A percentile compares a stretch with the other conserved stretches of the same genome.
These are phyloP conservation scores for Anoplopoma fimbria DNA, from an alignment of 2,113 vertebrate genomes.

Conservation along the genomic window DNA sequence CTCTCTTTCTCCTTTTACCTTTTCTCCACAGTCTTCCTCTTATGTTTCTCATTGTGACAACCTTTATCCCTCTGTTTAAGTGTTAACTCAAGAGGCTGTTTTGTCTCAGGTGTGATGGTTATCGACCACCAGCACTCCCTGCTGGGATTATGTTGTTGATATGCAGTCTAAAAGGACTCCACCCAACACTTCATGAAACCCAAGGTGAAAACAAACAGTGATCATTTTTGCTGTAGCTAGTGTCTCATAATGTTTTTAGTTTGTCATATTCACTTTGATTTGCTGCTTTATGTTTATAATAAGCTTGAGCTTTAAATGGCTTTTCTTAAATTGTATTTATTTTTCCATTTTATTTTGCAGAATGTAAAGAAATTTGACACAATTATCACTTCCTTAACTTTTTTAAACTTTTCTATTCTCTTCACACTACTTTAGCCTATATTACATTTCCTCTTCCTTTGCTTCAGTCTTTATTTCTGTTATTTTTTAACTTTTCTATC, in stretches of 20 bases:
- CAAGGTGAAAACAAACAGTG: conserved; percentile 43
- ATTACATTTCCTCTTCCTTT: conserved; percentile 11
- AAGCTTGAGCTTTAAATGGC: background rate
- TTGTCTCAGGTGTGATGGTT: conserved; percentile 49
- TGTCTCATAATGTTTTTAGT: background rate
- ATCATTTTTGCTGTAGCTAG: background rate
- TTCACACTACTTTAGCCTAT: background rate
- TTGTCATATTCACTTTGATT: background rate
- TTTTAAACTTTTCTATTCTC: background rate
- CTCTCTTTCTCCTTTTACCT: conserved; percentile 1
- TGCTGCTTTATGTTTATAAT: background rate
- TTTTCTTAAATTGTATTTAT: background rate
- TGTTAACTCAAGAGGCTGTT: conserved; percentile 25
- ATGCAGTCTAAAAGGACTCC: background rate
- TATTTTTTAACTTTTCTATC: background rate
- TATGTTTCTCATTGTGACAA: background rate
- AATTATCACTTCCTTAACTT: background rate
- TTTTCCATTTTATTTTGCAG: background rate
- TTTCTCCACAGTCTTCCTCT: conserved; percentile 7
- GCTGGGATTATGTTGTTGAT: conserved; percentile 11
- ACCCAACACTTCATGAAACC: conserved; percentile 10
- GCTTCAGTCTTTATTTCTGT: background rate
- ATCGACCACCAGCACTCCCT: conserved; percentile 21
- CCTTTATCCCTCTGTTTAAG: conserved; percentile 7
- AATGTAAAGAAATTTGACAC: background rate